These are phyloP conservation scores for Terebella lapidaria DNA, from an alignment of 2,888 invertebrate genomes.

Conservation along the genomic window DNA sequence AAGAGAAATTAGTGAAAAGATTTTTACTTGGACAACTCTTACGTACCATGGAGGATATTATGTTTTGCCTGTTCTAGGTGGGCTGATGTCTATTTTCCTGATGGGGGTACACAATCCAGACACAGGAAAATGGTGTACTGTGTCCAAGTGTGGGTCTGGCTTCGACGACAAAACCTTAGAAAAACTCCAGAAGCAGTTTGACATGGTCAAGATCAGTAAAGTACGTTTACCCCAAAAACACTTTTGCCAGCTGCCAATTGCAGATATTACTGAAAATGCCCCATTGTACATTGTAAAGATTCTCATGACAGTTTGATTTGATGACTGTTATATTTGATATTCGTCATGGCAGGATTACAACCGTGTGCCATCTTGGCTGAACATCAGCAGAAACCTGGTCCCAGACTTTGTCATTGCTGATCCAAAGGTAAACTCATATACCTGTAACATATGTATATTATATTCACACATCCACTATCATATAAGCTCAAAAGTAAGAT, in stretches of 20 bases:
- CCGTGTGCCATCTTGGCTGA: constrained; percentile 74
- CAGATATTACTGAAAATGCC: no score
- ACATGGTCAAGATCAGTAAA: constrained; percentile 77
- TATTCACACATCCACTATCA: no score
- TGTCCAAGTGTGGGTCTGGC: constrained; percentile 75
- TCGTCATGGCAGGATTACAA: constrained; percentile 59
- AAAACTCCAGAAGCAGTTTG: constrained; percentile 63
- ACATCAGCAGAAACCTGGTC: constrained; percentile 74
- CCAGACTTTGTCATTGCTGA: constrained; percentile 84
- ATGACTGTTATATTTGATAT: no score
- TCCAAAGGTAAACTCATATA: constrained; percentile 61
- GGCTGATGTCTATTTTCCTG: constrained; percentile 86
- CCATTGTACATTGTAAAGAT: no score
- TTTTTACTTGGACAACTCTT: no score
- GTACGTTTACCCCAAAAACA: constrained; percentile 27
- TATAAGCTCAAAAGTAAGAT: no score
- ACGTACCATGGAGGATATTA: no score
- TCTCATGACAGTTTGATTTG: no score
- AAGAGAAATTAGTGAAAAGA: no score
- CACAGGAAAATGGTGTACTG: constrained; percentile 73
- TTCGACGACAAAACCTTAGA: constrained; percentile 82
- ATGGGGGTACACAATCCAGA: constrained; percentile 81
- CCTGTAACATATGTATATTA: no score
- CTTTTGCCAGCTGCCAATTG: neutral
- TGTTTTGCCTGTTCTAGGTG: constrained; percentile 59